Percentiles rank a stretch among this genome's conserved stretches.
phyloP scores from a whole-genome alignment of 2,888 invertebrate genomes.

The Nomada hirtipes region DNA sequence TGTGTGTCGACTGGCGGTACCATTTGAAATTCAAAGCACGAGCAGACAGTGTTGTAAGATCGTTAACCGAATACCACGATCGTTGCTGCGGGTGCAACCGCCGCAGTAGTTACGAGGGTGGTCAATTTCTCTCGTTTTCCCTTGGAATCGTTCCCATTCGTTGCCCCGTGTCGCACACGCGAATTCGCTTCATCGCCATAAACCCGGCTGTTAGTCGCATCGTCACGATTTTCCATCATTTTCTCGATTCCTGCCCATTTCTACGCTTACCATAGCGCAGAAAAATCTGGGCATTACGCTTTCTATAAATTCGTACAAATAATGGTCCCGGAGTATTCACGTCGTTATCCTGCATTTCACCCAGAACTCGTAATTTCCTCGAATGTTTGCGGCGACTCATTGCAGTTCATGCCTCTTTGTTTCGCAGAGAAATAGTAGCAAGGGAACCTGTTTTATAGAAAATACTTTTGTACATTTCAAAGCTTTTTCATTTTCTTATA shows the following conservation, averaged over 20 bases:
- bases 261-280: neutral
- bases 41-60: conserved; percentile 69
- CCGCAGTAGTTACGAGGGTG: conserved; percentile 41
- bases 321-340: conserved; percentile 5
- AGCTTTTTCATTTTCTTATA: neutral
- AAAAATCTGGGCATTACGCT: conserved; percentile 32
- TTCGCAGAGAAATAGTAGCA: neutral
- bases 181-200: conserved; percentile 51
- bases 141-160: conserved; percentile 56
- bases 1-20: conserved; percentile 31
- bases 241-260: neutral
- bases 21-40: conserved; percentile 73
- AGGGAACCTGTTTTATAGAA: too few relatives aligned
- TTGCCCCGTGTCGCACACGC: conserved; percentile 43
- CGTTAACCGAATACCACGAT: conserved; percentile 70
- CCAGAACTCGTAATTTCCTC: conserved; percentile 9
- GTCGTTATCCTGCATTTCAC: conserved; percentile 21
- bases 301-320: conserved; percentile 39
- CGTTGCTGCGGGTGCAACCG: conserved; percentile 50
- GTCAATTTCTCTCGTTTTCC: conserved; percentile 61
- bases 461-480: too few relatives aligned
- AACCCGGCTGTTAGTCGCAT: conserved; percentile 49
- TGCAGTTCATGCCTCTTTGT: neutral
- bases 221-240: conserved; percentile 46
- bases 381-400: neutral